Evolutionary conservation across 92 coral and sea anemone genomes (phyloP).

Genomic region (Epizoanthus rinbou): DNA sequence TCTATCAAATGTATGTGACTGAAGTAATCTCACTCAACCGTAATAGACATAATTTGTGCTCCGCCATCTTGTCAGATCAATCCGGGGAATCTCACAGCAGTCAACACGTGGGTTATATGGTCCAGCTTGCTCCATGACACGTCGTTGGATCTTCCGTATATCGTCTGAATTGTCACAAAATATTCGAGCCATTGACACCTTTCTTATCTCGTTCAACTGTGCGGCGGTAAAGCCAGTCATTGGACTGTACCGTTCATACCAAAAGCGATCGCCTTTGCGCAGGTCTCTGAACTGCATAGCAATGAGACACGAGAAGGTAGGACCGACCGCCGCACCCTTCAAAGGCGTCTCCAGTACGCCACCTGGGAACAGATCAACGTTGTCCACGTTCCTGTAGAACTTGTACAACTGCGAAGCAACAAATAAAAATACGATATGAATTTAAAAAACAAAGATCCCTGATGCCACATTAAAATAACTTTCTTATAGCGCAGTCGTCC

Average conservation of each 20-base stretch:
- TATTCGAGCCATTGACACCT: slow-evolving; percentile 27
- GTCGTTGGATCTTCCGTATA: no score
- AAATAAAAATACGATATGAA: no score
- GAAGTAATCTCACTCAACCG: no score
- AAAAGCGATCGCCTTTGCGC: slow-evolving; percentile 51
- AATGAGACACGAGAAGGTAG: slow-evolving; percentile 40
- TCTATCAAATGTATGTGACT: no score
- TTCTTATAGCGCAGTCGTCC: no score
- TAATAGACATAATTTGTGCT: no score
- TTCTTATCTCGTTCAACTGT: slow-evolving; percentile 38
- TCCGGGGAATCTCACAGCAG: no score
- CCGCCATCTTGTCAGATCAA: no score
- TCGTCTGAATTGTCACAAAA: slow-evolving; percentile 39
- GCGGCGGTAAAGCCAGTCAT: slow-evolving; percentile 28
- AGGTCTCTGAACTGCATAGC: slow-evolving; percentile 9
- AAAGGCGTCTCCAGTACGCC: slow-evolving; percentile 43
- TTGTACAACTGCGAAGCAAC: slow-evolving; percentile 42
- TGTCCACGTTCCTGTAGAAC: slow-evolving; percentile 3
- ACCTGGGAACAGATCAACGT: slow-evolving; percentile 47
- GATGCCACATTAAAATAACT: no score
- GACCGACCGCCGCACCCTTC: slow-evolving; percentile 36
- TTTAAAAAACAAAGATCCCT: no score
- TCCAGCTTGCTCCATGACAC: no score
- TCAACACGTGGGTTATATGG: no score
- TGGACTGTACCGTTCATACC: slow-evolving; percentile 41